Evolutionary conservation across 1,140 invertebrate genomes (phyloP).

Genomic region (Brachionus paranguensis): DNA sequence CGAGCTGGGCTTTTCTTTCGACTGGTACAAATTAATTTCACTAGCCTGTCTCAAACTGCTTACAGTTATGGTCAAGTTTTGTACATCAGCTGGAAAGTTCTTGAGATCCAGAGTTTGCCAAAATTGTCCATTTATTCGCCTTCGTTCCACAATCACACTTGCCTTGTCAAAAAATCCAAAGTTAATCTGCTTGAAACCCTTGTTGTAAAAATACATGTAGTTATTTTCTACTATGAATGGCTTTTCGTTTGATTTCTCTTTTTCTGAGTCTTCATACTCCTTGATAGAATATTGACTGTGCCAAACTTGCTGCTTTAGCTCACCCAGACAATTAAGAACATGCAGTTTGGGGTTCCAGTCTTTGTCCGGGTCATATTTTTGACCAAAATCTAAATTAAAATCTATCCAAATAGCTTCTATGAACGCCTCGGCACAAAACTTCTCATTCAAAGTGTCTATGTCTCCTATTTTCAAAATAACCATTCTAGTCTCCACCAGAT

Average conservation of each 20-base stretch:
- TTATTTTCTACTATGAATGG: neutral
- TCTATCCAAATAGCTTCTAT: constrained; percentile 41
- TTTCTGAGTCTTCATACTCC: neutral
- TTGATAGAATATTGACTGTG: constrained; percentile 8
- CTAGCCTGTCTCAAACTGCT: neutral
- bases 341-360: constrained; percentile 3
- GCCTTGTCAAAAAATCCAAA: neutral
- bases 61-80: constrained; percentile 16
- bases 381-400: neutral
- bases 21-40: neutral
- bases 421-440: constrained; percentile 41
- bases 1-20: neutral
- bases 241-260: constrained; percentile 29
- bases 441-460: constrained; percentile 42
- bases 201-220: neutral
- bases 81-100: constrained; percentile 24
- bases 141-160: constrained; percentile 9
- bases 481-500: neutral
- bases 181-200: neutral
- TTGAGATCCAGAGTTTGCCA: constrained; percentile 15
- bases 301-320: constrained; percentile 29
- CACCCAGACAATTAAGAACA: neutral
- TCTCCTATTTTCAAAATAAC: constrained; percentile 42
- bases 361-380: neutral
- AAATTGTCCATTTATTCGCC: constrained; percentile 16